phyloP scores from a whole-genome alignment of 1,140 invertebrate genomes.

The Drosophila elegans region DNA sequence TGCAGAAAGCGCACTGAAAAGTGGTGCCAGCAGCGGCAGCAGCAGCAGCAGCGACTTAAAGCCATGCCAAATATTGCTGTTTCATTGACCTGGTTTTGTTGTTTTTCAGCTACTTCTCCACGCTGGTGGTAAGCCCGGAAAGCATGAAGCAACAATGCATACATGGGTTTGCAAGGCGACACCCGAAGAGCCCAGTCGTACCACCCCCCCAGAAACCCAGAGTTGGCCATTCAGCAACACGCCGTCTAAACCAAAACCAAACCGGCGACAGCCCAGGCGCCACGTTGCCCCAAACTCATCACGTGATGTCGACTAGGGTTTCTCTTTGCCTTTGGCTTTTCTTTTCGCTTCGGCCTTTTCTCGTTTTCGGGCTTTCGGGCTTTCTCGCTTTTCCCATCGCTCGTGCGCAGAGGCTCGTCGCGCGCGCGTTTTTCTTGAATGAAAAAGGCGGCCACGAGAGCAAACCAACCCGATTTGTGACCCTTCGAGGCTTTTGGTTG shows the following conservation, averaged over 20 bases:
- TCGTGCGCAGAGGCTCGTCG: constrained; percentile 50
- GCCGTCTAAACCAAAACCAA: constrained; percentile 51
- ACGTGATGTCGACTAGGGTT: constrained; percentile 73
- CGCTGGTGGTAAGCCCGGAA: constrained; percentile 46
- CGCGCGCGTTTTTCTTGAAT: constrained; percentile 66
- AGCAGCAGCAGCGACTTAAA: constrained; percentile 62
- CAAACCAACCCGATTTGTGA: constrained; percentile 2
- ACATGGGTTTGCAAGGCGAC: constrained; percentile 65
- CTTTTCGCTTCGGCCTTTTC: not conserved
- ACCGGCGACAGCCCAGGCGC: constrained; percentile 66
- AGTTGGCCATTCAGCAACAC: constrained; percentile 49
- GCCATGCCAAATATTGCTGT: constrained; percentile 78
- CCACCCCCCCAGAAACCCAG: constrained; percentile 9
- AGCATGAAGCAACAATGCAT: constrained; percentile 73
- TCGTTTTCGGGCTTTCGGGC: too few relatives aligned
- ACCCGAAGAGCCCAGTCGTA: constrained; percentile 27
- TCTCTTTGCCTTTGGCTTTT: constrained; percentile 51
- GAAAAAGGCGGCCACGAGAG: constrained; percentile 61
- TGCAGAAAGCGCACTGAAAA: not conserved
- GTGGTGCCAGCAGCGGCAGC: constrained; percentile 31
- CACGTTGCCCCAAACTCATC: constrained; percentile 67
- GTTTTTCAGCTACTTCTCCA: constrained; percentile 34
- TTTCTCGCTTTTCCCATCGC: constrained; percentile 27
- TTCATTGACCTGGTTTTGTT: constrained; percentile 79
- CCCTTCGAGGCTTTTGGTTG: not conserved